Percentiles rank a stretch among this genome's conserved stretches.
phyloP scores from a whole-genome alignment of 1,140 invertebrate genomes.

The Drosophila varians region DNA sequence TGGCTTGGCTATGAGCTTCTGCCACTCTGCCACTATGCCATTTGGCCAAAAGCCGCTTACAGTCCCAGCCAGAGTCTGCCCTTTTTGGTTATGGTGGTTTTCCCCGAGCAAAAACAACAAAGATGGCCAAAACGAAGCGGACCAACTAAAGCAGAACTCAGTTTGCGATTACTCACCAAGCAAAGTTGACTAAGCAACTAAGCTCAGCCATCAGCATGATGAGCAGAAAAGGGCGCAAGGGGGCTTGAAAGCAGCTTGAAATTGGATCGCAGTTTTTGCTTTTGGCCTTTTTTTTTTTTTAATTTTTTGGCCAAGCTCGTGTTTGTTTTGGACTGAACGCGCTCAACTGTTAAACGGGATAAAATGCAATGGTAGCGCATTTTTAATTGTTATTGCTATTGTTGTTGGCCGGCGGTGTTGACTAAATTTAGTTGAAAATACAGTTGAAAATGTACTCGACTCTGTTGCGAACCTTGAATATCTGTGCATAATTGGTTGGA shows the following conservation, averaged over 20 bases:
- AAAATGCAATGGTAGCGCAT: constrained; percentile 62
- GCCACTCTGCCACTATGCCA: constrained; percentile 11
- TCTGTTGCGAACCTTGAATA: constrained; percentile 54
- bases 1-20: constrained; percentile 13
- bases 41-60: constrained; percentile 46
- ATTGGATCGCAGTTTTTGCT: constrained; percentile 40
- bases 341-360: constrained; percentile 65
- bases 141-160: constrained; percentile 39
- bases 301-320: constrained; percentile 5
- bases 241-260: constrained; percentile 25
- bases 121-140: constrained; percentile 13
- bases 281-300: constrained; percentile 9
- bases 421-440: constrained; percentile 54
- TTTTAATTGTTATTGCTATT: constrained; percentile 59
- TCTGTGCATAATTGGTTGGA: constrained; percentile 66
- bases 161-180: constrained; percentile 69
- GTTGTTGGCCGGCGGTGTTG: constrained; percentile 14
- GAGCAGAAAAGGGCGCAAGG: constrained; percentile 9
- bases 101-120: background rate
- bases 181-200: constrained; percentile 65
- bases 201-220: constrained; percentile 24
- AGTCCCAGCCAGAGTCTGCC: constrained; percentile 13
- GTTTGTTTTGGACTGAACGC: constrained; percentile 30
- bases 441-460: constrained; percentile 24
- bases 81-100: constrained; percentile 37